Conservation (phyloP, 2,888 invertebrate genomes). For the Patella depressa region DNA sequence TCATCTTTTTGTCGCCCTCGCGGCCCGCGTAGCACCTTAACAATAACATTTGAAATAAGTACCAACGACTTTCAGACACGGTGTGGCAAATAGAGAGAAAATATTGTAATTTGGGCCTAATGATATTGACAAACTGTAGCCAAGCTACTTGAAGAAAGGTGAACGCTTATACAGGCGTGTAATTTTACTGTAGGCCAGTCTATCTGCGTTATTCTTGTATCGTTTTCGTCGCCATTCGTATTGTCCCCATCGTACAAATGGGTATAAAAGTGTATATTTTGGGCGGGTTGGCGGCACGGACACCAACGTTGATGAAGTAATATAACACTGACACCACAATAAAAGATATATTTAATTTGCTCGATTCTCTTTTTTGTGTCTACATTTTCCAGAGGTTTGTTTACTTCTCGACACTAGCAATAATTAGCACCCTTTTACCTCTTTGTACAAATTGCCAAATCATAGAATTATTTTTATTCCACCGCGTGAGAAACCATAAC, state of each 20-base stretch:
- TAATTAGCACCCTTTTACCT: conserved; percentile 11
- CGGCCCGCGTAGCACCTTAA: not conserved
- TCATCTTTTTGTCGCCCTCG: too few relatives aligned
- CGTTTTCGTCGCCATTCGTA: not conserved
- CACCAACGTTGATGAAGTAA: conserved; percentile 8
- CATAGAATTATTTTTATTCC: not conserved
- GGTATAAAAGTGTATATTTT: not conserved
- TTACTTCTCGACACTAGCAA: not conserved
- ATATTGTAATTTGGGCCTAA: conserved; percentile 28
- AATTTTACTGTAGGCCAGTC: too few relatives aligned
- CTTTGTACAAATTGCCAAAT: not conserved
- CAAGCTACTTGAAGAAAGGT: conserved; percentile 17
- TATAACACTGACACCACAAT: conserved; percentile 7
- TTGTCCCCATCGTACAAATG: not conserved
- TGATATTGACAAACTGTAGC: conserved; percentile 27
- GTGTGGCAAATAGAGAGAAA: conserved; percentile 16
- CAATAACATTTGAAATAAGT: conserved; percentile 19
- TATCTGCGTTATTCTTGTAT: not conserved
- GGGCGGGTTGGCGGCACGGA: not conserved
- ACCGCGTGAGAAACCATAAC: conserved; percentile 9
- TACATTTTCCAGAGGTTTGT: conserved; percentile 1
- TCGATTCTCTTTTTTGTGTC: conserved; percentile 4
- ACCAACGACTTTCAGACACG: conserved; percentile 26
- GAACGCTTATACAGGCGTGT: too few relatives aligned
- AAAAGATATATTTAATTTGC: not conserved